phyloP scores from a whole-genome alignment of 2,797 vertebrate genomes.

The Luscinia megarhynchos region DNA sequence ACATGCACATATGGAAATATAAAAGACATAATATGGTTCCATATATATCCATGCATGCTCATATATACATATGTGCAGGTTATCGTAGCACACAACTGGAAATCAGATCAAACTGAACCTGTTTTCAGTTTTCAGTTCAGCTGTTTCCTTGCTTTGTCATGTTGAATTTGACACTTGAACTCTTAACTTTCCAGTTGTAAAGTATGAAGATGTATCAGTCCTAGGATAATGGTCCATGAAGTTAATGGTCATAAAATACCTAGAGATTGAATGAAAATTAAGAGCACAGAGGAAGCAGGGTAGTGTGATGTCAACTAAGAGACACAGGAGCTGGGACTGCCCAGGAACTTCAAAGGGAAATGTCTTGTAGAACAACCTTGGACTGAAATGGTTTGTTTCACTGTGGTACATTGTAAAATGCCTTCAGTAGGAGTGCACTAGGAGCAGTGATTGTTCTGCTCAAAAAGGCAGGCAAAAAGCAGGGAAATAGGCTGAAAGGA shows the following conservation, averaged over 20 bases:
- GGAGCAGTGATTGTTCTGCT: neutral
- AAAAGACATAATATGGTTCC: neutral
- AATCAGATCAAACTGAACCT: neutral
- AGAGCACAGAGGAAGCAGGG: neutral
- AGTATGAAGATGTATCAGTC: neutral
- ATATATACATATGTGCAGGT: neutral
- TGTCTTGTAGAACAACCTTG: neutral
- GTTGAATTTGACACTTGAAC: neutral
- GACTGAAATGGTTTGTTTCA: neutral
- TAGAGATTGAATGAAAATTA: neutral
- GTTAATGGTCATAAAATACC: neutral
- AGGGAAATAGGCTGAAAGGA: neutral
- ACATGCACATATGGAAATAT: neutral
- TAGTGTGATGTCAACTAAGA: neutral
- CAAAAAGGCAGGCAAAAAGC: neutral
- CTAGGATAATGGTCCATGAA: neutral
- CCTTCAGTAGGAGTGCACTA: neutral
- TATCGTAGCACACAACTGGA: neutral
- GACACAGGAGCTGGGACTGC: neutral
- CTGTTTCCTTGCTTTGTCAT: neutral
- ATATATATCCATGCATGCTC: neutral
- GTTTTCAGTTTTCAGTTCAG: neutral
- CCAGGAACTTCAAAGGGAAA: neutral
- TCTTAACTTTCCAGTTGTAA: neutral
- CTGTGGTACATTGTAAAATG: neutral